These are phyloP conservation scores for Neotoxoptera formosana DNA, from an alignment of 1,140 invertebrate genomes.

Conservation along the genomic window DNA sequence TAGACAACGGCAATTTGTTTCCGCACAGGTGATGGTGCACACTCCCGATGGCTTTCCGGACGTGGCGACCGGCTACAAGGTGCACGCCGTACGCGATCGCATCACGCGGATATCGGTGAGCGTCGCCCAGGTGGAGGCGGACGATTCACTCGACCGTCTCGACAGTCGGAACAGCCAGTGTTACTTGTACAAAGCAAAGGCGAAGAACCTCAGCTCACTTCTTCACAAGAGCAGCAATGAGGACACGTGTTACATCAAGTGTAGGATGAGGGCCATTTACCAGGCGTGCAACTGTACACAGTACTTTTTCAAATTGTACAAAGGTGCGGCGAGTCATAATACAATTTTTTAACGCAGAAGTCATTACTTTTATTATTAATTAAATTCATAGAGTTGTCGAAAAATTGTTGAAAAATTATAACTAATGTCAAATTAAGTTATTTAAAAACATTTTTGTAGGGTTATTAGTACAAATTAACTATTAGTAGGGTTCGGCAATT, in stretches of 20 bases:
- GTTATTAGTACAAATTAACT: too few relatives aligned
- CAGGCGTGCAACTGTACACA: conserved; percentile 58
- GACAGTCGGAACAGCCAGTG: neutral
- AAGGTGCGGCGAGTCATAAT: neutral
- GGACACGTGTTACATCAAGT: conserved; percentile 57
- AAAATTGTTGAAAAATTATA: too few relatives aligned
- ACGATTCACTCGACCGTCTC: conserved; percentile 43
- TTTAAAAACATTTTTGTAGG: too few relatives aligned
- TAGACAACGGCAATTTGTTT: neutral
- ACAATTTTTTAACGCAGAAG: neutral
- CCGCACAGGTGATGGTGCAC: conserved; percentile 57
- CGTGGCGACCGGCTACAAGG: conserved; percentile 53
- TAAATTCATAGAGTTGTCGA: too few relatives aligned
- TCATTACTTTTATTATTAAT: neutral
- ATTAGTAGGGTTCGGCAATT: too few relatives aligned
- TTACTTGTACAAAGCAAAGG: conserved; percentile 20
- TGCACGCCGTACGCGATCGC: neutral
- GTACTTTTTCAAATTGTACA: conserved; percentile 55
- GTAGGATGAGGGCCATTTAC: conserved; percentile 44
- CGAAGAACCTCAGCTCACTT: neutral
- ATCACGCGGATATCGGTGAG: conserved; percentile 47
- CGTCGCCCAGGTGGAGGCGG: conserved; percentile 44
- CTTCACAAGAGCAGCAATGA: conserved; percentile 8
- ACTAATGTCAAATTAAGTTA: too few relatives aligned
- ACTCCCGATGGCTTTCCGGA: conserved; percentile 58